Evolutionary conservation across 2,113 vertebrate genomes (phyloP), one percentile per base, ranked within the genome.

Genomic region (Oreochromis niloticus): DNA sequence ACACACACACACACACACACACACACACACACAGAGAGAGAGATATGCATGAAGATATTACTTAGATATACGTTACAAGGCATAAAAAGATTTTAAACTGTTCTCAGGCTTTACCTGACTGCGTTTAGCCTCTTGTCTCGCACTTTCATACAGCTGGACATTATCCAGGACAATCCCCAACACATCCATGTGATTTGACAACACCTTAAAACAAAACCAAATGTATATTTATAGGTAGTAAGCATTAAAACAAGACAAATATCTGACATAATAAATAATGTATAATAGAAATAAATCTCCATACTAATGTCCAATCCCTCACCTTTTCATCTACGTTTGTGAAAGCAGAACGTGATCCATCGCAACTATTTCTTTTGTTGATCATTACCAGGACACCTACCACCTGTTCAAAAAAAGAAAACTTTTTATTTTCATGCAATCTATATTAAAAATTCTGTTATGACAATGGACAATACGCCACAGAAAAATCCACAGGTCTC

Each of bases 151-250:
- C 11, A 95, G 88, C 85, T 95, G 95, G 7, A 90, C 52, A 61
- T 95, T 95, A 73, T 95, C 94, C 89, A 95, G 82, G 22, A 95
- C 80, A 92, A 94, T 82, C 46, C 92, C 95, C 66, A 95, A 71
- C 36, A 93, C 75, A 56, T 86, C 87, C 93, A 94, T 93, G 34
- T 95, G 95, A 83, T 84, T 91, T 78, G 88, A 90, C 56, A 95
- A 54, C 48, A 95, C 85, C 94, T 95, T 54, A 43, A 30, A 55
- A 81, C 41, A 66, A 81, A 80, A 32, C 19, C 3, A 78, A 75
- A 50, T 1, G 1, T 1, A 3, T 9, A 48, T 30, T 48, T 75
- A 48, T 50, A 1, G 46, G 73, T 32, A 27, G 73, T 32, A 32
- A 50, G 73, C 10, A 32, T 78, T 50, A 78, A 19, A 27, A 52